A percentile compares a stretch with the other conserved stretches of the same genome.
Conservation (phyloP, 2,113 vertebrate genomes). For the Enhydra lutris region DNA sequence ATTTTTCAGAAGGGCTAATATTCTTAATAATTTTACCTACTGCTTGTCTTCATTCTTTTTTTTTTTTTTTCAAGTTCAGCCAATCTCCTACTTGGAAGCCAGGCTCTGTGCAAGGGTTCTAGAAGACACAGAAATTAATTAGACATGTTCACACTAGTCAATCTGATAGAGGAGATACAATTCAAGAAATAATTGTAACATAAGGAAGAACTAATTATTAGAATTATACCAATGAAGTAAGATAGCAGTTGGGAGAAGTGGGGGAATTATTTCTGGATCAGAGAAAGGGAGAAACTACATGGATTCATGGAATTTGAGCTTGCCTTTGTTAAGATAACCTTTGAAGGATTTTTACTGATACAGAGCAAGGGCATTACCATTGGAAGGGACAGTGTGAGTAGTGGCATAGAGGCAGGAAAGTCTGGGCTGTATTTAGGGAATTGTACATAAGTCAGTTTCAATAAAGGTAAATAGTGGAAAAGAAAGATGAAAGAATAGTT, state of each 20-base stretch:
- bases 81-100: background rate
- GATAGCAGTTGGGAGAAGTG: background rate
- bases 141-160: background rate
- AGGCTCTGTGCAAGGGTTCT: background rate
- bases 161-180: background rate
- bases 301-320: background rate
- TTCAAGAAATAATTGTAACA: background rate
- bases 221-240: background rate
- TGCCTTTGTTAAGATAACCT: background rate
- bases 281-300: background rate
- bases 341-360: background rate
- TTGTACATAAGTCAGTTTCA: background rate
- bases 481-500: background rate
- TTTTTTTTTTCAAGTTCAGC: background rate
- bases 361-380: background rate
- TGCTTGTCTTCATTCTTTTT: background rate
- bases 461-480: background rate
- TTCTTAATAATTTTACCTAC: conserved; percentile 25
- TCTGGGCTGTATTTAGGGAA: background rate
- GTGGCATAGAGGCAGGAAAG: background rate
- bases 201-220: background rate
- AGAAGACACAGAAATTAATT: conserved; percentile 13
- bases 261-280: background rate
- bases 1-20: conserved; percentile 21
- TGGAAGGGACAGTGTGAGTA: background rate